A percentile compares a stretch with the other conserved stretches of the same genome.
These are phyloP conservation scores for Sceloporus tristichus DNA, from an alignment of 2,113 vertebrate species.

Conservation along the genomic window DNA sequence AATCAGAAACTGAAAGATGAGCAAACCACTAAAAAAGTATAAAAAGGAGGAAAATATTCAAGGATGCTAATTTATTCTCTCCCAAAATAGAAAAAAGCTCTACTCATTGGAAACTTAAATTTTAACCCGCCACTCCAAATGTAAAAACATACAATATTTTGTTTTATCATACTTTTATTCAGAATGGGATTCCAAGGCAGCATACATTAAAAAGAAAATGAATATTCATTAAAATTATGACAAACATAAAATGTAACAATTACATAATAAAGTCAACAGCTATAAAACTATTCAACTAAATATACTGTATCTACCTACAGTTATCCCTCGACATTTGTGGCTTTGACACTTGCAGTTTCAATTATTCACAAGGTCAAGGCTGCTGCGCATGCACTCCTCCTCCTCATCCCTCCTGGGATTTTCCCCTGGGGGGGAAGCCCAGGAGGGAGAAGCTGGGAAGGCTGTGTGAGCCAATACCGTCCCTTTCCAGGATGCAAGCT, in stretches of 20 bases:
- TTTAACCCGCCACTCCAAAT: not conserved
- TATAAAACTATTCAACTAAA: not conserved
- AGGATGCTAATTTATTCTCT: not conserved
- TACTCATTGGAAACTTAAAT: not conserved
- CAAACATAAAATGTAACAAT: not conserved
- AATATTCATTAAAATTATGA: not conserved
- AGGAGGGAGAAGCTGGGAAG: too few relatives aligned
- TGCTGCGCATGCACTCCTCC: too few relatives aligned
- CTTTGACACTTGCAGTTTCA: too few relatives aligned
- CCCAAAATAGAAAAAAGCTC: not conserved
- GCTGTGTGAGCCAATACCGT: too few relatives aligned
- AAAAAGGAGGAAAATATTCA: not conserved
- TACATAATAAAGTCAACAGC: not conserved
- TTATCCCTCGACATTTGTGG: too few relatives aligned
- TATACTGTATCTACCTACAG: not conserved
- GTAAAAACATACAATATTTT: not conserved
- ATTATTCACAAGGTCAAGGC: too few relatives aligned
- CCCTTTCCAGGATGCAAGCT: too few relatives aligned
- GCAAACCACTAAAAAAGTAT: not conserved
- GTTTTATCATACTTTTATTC: not conserved
- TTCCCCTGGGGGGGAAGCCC: too few relatives aligned
- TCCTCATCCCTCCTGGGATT: too few relatives aligned
- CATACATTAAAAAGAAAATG: not conserved
- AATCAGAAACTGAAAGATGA: not conserved
- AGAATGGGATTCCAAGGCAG: not conserved